Percentiles rank a stretch among this genome's conserved stretches.
Conservation (phyloP, 2,797 vertebrate species). For the Acrossocheilus wenchowensis region DNA sequence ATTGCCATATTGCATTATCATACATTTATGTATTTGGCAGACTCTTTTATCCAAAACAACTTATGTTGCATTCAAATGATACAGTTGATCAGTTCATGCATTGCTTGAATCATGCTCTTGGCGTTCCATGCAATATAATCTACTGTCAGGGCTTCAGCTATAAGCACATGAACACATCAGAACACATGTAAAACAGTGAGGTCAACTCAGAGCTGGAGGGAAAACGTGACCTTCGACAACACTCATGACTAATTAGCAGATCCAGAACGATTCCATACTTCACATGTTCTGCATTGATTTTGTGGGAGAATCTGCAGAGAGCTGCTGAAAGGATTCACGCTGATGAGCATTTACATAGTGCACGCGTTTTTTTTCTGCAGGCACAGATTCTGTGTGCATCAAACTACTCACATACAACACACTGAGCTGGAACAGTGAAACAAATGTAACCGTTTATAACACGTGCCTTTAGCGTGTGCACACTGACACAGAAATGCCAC, state of each 20-base stretch:
- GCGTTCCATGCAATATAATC: neutral
- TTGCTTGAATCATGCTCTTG: neutral
- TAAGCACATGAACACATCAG: neutral
- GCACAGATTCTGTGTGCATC: neutral
- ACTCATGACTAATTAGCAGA: neutral
- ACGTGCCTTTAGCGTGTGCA: slow-evolving; percentile 8
- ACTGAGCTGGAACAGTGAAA: neutral
- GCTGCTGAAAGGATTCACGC: neutral
- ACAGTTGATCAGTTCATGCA: neutral
- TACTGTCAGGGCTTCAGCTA: neutral
- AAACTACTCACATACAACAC: too few species aligned
- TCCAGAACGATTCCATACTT: neutral
- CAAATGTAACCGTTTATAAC: neutral
- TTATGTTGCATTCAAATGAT: neutral
- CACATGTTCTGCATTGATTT: neutral
- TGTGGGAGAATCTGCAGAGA: neutral
- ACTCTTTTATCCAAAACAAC: neutral
- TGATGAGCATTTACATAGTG: neutral
- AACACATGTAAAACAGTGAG: neutral
- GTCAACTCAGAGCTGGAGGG: neutral
- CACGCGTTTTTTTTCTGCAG: neutral
- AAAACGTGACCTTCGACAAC: neutral
- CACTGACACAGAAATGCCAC: slow-evolving; percentile 12
- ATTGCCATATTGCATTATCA: neutral
- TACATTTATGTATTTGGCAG: neutral